phyloP scores from a whole-genome alignment of 1,140 invertebrate genomes.

The Drosophila navojoa region DNA sequence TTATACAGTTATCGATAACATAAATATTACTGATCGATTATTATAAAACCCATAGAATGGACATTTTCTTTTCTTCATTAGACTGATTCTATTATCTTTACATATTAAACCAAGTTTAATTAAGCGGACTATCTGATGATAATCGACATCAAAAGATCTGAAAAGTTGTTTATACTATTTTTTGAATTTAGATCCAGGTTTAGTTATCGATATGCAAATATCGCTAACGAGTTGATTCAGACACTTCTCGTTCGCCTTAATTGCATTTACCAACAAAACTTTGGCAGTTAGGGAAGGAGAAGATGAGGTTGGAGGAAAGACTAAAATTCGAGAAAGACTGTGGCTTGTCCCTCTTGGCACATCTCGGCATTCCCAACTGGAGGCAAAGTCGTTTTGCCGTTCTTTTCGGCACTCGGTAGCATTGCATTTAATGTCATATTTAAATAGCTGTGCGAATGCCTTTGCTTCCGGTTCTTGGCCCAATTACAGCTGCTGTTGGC shows the following conservation, averaged over 20 bases:
- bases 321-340: neutral
- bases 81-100: too few species aligned
- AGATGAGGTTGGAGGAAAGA: too few species aligned
- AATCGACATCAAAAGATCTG: too few species aligned
- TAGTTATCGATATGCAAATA: neutral
- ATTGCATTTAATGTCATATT: conserved; percentile 66
- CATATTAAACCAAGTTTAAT: too few species aligned
- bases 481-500: conserved; percentile 20
- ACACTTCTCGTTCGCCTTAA: neutral
- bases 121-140: too few species aligned
- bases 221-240: neutral
- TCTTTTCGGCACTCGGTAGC: conserved; percentile 20
- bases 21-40: neutral
- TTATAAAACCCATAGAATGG: too few species aligned
- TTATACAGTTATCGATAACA: neutral
- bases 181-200: too few species aligned
- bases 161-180: too few species aligned
- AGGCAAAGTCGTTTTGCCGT: conserved; percentile 21
- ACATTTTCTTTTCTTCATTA: too few species aligned
- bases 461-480: conserved; percentile 5
- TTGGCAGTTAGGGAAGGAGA: too few species aligned
- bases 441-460: conserved; percentile 47
- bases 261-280: neutral
- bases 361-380: neutral
- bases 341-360: neutral